phyloP scores from a whole-genome alignment of 2,113 vertebrate species.

The Sphaerodactylus townsendi region DNA sequence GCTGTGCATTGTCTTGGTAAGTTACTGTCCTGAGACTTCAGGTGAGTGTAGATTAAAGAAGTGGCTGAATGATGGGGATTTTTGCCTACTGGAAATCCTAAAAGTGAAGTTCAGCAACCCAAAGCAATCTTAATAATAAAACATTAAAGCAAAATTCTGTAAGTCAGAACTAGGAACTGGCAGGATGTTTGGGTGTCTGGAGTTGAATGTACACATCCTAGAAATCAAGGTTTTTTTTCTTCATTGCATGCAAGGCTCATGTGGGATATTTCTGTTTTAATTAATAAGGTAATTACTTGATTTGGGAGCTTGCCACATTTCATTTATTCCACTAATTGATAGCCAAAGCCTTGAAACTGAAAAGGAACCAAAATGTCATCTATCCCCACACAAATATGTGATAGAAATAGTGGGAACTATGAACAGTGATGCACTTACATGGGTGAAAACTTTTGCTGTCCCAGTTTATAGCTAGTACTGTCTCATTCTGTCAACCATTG shows the following conservation, averaged over 20 bases:
- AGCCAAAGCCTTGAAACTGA: background rate
- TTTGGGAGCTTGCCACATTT: background rate
- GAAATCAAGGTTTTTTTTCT: background rate
- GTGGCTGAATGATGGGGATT: background rate
- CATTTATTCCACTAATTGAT: background rate
- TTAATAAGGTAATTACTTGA: background rate
- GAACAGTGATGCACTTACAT: no score
- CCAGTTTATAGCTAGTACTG: no score
- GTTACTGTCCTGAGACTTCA: background rate
- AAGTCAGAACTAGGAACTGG: background rate
- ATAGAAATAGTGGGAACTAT: no score
- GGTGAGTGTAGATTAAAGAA: background rate
- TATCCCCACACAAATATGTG: background rate
- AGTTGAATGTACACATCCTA: background rate
- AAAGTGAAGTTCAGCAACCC: background rate
- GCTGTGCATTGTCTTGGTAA: constrained; percentile 82
- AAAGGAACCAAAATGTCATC: background rate
- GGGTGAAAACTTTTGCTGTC: no score
- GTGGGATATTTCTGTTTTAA: background rate
- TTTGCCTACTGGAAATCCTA: background rate
- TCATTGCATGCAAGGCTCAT: background rate
- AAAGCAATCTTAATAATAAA: background rate
- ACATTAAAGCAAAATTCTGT: background rate
- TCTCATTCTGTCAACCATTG: no score
- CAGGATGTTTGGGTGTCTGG: background rate